These are phyloP conservation scores for Echinometra lucunter DNA, from an alignment of 53 echinoderm and acorn worm species.

Conservation along the genomic window DNA sequence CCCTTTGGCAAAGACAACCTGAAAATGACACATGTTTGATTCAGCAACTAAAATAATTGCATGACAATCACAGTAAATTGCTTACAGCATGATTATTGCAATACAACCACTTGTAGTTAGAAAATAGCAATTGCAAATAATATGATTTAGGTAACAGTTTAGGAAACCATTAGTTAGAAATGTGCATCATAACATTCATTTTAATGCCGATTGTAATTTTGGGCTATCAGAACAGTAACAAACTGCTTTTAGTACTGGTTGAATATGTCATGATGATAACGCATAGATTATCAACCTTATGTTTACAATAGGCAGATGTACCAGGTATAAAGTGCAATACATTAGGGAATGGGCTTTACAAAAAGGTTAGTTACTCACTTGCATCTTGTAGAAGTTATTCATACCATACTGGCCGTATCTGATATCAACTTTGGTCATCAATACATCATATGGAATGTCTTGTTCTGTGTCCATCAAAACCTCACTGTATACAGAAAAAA, in stretches of 20 bases:
- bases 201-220: not conserved
- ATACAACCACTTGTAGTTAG: not conserved
- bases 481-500: constrained; percentile 68
- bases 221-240: not conserved
- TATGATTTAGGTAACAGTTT: not conserved
- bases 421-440: constrained; percentile 92
- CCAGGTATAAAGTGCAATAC: not conserved
- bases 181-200: not conserved
- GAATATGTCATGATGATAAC: not conserved
- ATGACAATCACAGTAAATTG: not conserved
- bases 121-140: not conserved
- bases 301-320: not conserved
- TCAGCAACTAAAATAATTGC: not conserved
- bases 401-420: constrained; percentile 86
- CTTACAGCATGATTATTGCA: not conserved
- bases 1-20: constrained; percentile 93
- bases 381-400: constrained; percentile 98
- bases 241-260: not conserved
- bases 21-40: not conserved
- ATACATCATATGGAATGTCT: constrained; percentile 93
- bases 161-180: not conserved
- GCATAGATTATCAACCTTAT: not conserved
- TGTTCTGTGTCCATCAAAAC: constrained; percentile 85
- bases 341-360: not conserved
- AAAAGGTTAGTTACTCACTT: constrained; percentile 73